Evolutionary conservation across 2,797 vertebrate genomes (phyloP), one percentile per base, ranked within the genome.

Genomic region (Rhynchotus rufescens): DNA sequence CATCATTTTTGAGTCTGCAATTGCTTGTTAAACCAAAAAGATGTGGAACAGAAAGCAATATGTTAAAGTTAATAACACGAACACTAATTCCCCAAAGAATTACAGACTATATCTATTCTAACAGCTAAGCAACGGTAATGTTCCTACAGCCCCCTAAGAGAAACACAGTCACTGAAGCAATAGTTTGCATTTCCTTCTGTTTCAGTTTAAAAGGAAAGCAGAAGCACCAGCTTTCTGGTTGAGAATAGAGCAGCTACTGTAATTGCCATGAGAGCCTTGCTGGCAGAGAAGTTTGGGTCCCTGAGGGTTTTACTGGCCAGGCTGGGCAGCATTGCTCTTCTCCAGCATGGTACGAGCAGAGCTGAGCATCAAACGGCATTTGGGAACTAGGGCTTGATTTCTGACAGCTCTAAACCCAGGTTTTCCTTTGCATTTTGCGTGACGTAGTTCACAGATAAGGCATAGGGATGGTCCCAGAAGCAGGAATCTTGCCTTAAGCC

Each of bases 21-120:
- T 52, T 80, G 94, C 94, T 96, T 94, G 87, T 95, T 96, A 96
- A 93, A 84, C 82, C 75, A 88, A 65, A 94, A 92, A 83, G 65
- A 96, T 67, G 44, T 52, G 64, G 71, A 89, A 89, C 62, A 14
- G 42, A 77, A 61, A 90, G 89, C 85, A 80, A 71, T 92, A 84
- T 45, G 72, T 94, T 91, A 76, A 94, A 86, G 65, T 88, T 90
- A 95, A 94, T 89, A 94, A 93, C 92, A 69, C 36, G 87, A 90
- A 88, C 91, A 95, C 93, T 65, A 95, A 94, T 89, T 86, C 95
- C 94, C 94, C 22, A 23, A 69, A 90, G 91, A 93, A 11, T 69
- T 89, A 51, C 4, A n/a, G 93, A 81, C 88, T 74, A 2, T 10
- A 42, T 86, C 75, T 79, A 9, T 86, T 68, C 52, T 54, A 64